Evolutionary conservation across 2,797 vertebrate species (phyloP), one percentile per base, ranked within the genome.

Genomic region (Cyclopterus lumpus): DNA sequence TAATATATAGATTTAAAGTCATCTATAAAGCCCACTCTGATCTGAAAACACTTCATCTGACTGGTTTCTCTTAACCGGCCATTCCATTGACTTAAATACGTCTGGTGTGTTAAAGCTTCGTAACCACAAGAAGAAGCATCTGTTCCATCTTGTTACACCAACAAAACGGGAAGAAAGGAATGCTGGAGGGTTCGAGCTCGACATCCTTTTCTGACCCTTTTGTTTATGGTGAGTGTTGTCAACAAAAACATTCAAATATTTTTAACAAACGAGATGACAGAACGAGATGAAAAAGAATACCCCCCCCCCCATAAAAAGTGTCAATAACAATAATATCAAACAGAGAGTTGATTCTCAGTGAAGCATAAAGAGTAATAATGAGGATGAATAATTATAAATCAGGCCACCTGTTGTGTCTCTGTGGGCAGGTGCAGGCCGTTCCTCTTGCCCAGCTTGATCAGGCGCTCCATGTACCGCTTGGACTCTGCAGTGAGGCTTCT

Each of bases 391-490:
- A 12, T 40, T 11, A 40, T 36, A 55, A 40, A 4, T 48, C 8
- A n/a, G 2, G 9, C 93, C 84, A 99, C 98, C 87, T 97, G 95
- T 69, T 98, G 98, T 0, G 93, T 97, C 8, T 96, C 96, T 81
- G 89, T 90, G 0, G 95, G 89, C 72, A 99, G 96, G 82, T 99
- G 97, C 2, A 99, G 96, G 3, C 98, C 98, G 0, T 98, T 99
- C 79, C 98, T 95, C 5, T 89, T 92, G 0, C 97, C 97, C 80
- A 98, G 79, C 73, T 96, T 97, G 80, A 99, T 91, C 64, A 99
- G 93, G 55, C 97, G 95, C 79, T 99, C 97, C 87, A 99, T 95
- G 83, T 97, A 98, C 2, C 98, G 93, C 9, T 75, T 93, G 0
- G 96, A 96, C 88, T 99, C 98, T 0, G 93, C 86, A 5, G 86